A percentile compares a stretch with the other conserved stretches of the same genome.
phyloP scores from a whole-genome alignment of 2,888 invertebrate species.

The Heliothis peltigera region DNA sequence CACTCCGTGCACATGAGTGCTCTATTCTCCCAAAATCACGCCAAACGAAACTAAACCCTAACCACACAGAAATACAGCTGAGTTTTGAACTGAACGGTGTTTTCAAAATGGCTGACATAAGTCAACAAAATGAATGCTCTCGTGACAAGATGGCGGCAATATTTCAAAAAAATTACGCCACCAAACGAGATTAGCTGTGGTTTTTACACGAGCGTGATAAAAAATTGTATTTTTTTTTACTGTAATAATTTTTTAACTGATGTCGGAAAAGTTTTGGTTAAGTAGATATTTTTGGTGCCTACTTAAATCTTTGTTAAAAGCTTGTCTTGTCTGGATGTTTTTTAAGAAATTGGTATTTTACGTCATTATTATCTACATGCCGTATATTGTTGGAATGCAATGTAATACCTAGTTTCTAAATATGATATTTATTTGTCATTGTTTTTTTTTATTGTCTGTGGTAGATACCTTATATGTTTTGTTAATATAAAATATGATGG shows the following conservation, averaged over 20 bases:
- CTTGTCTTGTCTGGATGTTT: constrained; percentile 7
- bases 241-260: constrained; percentile 36
- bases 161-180: constrained; percentile 75
- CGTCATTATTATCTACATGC: not conserved
- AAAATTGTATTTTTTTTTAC: constrained; percentile 58
- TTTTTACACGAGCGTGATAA: constrained; percentile 64
- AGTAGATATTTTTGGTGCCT: constrained; percentile 10
- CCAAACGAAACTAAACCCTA: constrained; percentile 28
- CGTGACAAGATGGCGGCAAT: constrained; percentile 73
- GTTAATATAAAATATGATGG: too few relatives aligned
- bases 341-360: not conserved
- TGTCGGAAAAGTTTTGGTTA: constrained; percentile 16
- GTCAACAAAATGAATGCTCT: constrained; percentile 75
- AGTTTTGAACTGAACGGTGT: constrained; percentile 16
- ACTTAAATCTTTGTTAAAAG: constrained; percentile 8
- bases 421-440: too few relatives aligned
- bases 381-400: too few relatives aligned
- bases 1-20: constrained; percentile 50
- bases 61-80: not conserved
- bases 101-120: constrained; percentile 61
- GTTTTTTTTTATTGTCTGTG: too few relatives aligned
- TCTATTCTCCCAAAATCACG: constrained; percentile 33
- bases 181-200: constrained; percentile 74
- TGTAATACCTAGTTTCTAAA: not conserved
- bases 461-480: too few relatives aligned